Evolutionary conservation across 35 echinoderm and acorn worm species (phyloP), one percentile per base, ranked within the genome.

Genomic region (Strongylocentrotus purpuratus): DNA sequence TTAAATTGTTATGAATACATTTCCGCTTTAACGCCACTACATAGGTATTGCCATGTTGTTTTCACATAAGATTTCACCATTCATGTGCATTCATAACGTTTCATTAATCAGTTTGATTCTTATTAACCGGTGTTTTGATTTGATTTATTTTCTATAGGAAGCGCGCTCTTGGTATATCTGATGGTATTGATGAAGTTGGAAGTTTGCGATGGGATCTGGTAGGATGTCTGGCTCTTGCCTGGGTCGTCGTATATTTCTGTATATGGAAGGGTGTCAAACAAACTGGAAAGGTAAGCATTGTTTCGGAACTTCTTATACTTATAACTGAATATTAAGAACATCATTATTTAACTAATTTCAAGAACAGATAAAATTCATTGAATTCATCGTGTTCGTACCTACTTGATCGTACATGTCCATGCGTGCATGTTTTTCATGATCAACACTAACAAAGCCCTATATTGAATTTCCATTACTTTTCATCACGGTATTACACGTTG

Each of bases 201-300:
- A 92, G 96, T 92, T 48, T 98, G 32, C 46, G 88, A 45, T 98
- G 97, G 97, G 95, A 98, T 52, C 96, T 98, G 17, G 97, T 96
- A 15, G 95, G 95, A 32, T 98, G 96, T 93, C 97, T 97, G 18
- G 94, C 78, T 15, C 33, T 96, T 28, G 97, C 97, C 48, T 97
- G 97, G 97, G 45, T 96, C 32, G 94, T 97, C 3, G 92, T 86
- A 31, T 97, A 97, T 85, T 89, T 96, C 46, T 97, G 97, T 86
- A 95, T 97, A 50, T 97, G 97, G 97, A 97, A 95, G 85, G 97
- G 97, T 85, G 97, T 97, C 46, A 95, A 96, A 50, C 95, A 96
- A 86, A 98, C 97, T 31, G 97, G 97, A 95, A 98, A 98, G 92
- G 97, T 96, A 94, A 86, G 88, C 46, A 33, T 86, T 86, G n/a